Percentiles rank a stretch among this genome's conserved stretches.
Conservation (phyloP, 2,888 invertebrate species). For the Drosophila demipolita region DNA sequence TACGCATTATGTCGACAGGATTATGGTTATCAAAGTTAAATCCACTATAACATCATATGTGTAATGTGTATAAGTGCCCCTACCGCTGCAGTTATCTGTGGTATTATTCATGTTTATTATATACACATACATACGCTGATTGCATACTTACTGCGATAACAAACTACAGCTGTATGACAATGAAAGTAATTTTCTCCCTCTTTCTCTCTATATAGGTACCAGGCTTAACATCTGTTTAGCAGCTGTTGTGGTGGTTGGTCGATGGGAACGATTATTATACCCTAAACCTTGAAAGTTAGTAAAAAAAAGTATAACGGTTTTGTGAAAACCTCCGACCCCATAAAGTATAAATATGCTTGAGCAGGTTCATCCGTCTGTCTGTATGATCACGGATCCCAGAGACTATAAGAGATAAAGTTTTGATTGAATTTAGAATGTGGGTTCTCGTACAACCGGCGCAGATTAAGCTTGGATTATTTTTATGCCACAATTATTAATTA, state of each 20-base stretch:
- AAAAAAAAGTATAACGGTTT: no score
- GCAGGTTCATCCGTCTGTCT: no score
- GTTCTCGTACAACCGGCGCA: no score
- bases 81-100: neutral
- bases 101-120: neutral
- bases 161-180: constrained; percentile 16
- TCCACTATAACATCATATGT: neutral
- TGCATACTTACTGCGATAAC: constrained; percentile 9
- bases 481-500: no score
- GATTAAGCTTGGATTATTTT: no score
- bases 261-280: neutral
- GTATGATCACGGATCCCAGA: no score
- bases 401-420: no score
- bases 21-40: neutral
- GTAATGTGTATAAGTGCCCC: neutral
- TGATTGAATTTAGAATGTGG: no score
- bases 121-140: neutral
- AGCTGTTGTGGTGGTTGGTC: neutral
- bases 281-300: no score
- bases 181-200: neutral
- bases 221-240: neutral
- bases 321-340: no score
- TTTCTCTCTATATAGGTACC: neutral
- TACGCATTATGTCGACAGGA: constrained; percentile 11
- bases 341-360: no score